phyloP scores from a whole-genome alignment of 2,888 invertebrate species.

The Pedicia rivosa region DNA sequence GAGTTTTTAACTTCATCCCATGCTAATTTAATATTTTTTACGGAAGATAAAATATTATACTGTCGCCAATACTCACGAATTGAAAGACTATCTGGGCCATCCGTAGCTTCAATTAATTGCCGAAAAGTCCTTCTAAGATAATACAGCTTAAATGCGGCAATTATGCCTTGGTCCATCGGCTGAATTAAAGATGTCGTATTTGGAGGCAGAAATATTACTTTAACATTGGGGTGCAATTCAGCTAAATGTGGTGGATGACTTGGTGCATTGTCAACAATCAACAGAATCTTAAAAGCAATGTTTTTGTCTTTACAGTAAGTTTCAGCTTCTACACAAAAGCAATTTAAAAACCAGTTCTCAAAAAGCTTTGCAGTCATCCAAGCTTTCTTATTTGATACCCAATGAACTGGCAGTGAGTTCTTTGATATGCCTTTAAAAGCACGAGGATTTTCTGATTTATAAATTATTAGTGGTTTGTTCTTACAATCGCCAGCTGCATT shows the following conservation, averaged over 20 bases:
- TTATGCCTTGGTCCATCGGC: conserved; percentile 14
- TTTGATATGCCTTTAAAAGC: conserved; percentile 13
- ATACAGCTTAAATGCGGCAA: conserved; percentile 12
- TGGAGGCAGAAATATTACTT: conserved; percentile 10
- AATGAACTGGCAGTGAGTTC: conserved; percentile 11
- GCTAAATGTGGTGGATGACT: conserved; percentile 9
- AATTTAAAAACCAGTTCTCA: conserved; percentile 14
- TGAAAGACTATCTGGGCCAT: conserved; percentile 5
- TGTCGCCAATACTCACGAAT: conserved; percentile 12
- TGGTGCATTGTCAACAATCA: conserved; percentile 11
- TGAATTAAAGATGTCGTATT: conserved; percentile 13
- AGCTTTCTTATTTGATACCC: conserved; percentile 14
- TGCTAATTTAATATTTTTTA: conserved; percentile 10
- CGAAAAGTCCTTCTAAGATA: conserved; percentile 9
- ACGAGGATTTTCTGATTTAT: conserved; percentile 14
- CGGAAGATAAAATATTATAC: conserved; percentile 12
- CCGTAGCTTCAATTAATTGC: conserved; percentile 9
- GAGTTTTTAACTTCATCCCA: conserved; percentile 9
- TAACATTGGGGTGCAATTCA: conserved; percentile 6
- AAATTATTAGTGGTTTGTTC: conserved; percentile 14
- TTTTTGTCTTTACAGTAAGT: conserved; percentile 6
- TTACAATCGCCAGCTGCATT: conserved; percentile 13
- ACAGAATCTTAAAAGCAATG: conserved; percentile 11
- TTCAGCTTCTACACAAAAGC: conserved; percentile 13
- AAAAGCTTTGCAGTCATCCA: conserved; percentile 14